Conservation (phyloP, 37 sponge, comb jelly and placozoan species). For the Haliclona indistincta region DNA sequence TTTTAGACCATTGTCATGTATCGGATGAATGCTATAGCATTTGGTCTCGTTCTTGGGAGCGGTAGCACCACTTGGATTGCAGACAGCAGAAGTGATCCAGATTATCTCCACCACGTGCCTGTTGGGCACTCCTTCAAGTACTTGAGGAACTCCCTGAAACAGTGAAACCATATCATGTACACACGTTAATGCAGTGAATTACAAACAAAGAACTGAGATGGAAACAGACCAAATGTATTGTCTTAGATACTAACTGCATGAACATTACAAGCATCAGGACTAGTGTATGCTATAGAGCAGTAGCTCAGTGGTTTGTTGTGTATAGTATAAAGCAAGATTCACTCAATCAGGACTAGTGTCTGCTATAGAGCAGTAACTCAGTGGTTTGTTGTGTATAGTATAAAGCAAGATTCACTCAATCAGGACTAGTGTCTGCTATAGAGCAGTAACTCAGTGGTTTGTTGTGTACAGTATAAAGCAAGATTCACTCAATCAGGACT, state of each 20-base stretch:
- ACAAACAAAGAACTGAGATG: not conserved
- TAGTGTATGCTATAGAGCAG: no score
- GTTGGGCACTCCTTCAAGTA: conserved; percentile 39
- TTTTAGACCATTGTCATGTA: conserved; percentile 36
- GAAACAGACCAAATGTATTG: not conserved
- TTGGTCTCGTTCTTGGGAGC: conserved; percentile 50
- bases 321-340: no score
- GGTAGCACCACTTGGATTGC: conserved; percentile 13
- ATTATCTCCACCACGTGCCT: conserved; percentile 29
- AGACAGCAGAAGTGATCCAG: conserved; percentile 76
- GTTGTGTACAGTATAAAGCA: no score
- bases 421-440: no score
- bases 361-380: no score
- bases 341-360: no score
- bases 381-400: no score
- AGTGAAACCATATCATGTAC: not conserved
- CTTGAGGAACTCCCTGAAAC: conserved; percentile 61
- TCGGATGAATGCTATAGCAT: conserved; percentile 51
- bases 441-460: no score
- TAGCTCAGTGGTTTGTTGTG: no score
- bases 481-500: no score
- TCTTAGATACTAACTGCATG: not conserved
- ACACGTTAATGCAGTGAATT: not conserved
- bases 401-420: no score
- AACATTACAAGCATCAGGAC: not conserved